Conservation (phyloP, 2,888 invertebrate species). For the Synanthedon myopaeformis region DNA sequence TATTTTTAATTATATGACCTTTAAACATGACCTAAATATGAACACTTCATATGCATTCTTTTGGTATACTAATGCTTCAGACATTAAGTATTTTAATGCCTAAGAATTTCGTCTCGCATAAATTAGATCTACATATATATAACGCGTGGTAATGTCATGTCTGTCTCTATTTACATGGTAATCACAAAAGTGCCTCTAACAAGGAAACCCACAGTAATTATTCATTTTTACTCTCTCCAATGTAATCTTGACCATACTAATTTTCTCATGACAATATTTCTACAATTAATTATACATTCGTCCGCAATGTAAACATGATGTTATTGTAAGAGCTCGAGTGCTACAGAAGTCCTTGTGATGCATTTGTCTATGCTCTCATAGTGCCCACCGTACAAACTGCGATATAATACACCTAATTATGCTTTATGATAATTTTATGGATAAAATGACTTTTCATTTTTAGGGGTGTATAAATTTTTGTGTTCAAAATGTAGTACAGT, state of each 20-base stretch:
- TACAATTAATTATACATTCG: conserved; percentile 65
- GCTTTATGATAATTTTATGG: conserved; percentile 59
- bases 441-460: conserved; percentile 31
- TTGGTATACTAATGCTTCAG: too few relatives aligned
- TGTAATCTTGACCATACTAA: conserved; percentile 36
- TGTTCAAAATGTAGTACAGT: conserved; percentile 4
- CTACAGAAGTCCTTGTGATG: conserved; percentile 13
- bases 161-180: too few relatives aligned
- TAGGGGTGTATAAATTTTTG: conserved; percentile 47
- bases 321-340: conserved; percentile 25
- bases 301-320: conserved; percentile 58
- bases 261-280: conserved; percentile 64
- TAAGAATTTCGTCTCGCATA: too few relatives aligned
- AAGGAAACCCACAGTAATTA: conserved; percentile 16
- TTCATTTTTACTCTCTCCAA: conserved; percentile 9
- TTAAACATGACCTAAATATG: too few relatives aligned
- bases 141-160: too few relatives aligned
- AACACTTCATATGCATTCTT: too few relatives aligned
- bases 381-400: conserved; percentile 57
- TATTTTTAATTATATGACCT: too few relatives aligned
- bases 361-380: conserved; percentile 14
- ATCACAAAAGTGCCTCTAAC: neutral
- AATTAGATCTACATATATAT: too few relatives aligned
- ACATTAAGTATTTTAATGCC: too few relatives aligned
- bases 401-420: conserved; percentile 63